Base-by-base conservation (phyloP, 2,113 vertebrate species). In the Pluvianellus socialis region DNA sequence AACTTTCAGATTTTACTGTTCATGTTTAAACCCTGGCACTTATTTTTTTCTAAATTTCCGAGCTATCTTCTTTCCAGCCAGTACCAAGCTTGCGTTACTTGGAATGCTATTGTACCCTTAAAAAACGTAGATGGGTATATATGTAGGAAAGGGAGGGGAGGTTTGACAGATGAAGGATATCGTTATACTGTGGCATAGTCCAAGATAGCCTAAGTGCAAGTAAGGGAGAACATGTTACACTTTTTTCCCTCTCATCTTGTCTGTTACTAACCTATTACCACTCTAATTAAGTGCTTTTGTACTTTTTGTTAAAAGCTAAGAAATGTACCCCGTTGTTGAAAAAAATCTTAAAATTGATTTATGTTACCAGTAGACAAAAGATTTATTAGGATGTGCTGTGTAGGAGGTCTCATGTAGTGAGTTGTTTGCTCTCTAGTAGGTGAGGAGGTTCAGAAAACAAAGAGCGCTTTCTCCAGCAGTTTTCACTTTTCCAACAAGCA, bases 381-480 rank as follows among this genome's bases (percentile, higher is more conserved):
- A 58, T 87, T 86, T 38, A 14, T 44, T 79, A 9, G 1, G 5
- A 22, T 75, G 27, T 40, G 8, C 12, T 75, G 1, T 20, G 20
- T 75, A 72, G 32, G 52, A 79, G 14, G 8, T 65, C 16, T 89
- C 17, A 42, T 28, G 14, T 26, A 56, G 52, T 47, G 35, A 81
- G 15, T 61, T 24, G 8, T 86, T 92, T 63, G 28, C 28, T 55
- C 6, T 79, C 20, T 70, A 38, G 45, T 14, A 30, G 22, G 3
- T 40, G 30, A 90, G 23, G 32, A 74, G 50, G 56, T 74, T 38
- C 2, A 1, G 27, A 86, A 93, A 88, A 19, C 52, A 52, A 74
- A 56, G 0, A 0, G 32, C 3, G 3, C 58, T 76, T 70, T 79
- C 32, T 77, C 14, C 44, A 52, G 10, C 19, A 79, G 22, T 68